Evolutionary conservation across 1,140 invertebrate genomes (phyloP), one percentile per base, ranked within the genome.

Genomic region (Melitaea cinxia): DNA sequence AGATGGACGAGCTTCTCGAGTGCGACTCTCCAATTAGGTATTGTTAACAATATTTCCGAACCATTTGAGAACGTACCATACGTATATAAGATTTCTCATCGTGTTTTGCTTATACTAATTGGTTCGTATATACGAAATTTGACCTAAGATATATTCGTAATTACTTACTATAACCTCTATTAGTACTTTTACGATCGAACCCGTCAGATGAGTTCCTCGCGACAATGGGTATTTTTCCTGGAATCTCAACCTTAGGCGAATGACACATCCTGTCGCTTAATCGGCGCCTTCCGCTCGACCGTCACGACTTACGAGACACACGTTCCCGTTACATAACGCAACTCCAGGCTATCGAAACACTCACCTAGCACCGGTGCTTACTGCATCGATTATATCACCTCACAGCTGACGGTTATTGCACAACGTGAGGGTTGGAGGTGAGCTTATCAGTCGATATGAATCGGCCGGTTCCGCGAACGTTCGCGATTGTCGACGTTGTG

Each of bases 311-410:
- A 47, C 23, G 26, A 47, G 42, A 45, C 56, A 58, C 55, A 65
- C 35, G 33, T 53, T 84, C 80, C 84, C 82, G 83, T 90, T 90
- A 90, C 70, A 85, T 88, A 90, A 90, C 81, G 68, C 80, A 85
- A 78, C 75, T 79, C 66, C 66, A 70, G 79, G 80, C 83, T 77
- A 75, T 77, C 73, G 75, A 69, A 74, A 72, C 68, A 66, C 78
- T 84, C 79, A 80, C 75, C 80, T 68, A 71, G 75, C 79, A 86
- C 81, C 77, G 82, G 80, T 88, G 85, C 78, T 85, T 86, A 82
- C 85, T 88, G 88, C 84, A 85, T 88, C 77, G 82, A 89, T 89
- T 88, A 86, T 89, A 77, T 90, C 84, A 87, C 81, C 76, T 85
- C 81, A 82, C 84, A 89, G 84, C 84, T 89, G 85, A 82, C 75